Percentiles rank a stretch among this genome's conserved stretches.
phyloP scores from a whole-genome alignment of 2,797 vertebrate species.

The Mallotus villosus region DNA sequence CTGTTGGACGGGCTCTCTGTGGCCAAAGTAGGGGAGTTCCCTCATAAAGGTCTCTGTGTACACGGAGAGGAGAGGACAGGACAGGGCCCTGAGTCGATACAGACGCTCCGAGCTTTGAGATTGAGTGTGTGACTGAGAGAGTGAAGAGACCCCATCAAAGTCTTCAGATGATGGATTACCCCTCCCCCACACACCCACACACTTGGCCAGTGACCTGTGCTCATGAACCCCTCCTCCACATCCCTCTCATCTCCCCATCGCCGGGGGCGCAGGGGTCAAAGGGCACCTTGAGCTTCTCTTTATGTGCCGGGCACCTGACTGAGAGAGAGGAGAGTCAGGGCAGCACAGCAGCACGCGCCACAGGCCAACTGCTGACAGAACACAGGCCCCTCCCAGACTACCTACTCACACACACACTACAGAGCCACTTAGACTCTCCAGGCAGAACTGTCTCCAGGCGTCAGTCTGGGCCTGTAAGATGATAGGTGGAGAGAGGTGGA shows the following conservation, averaged over 20 bases:
- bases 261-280: conserved; percentile 23
- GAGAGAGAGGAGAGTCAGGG: conserved; percentile 6
- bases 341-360: neutral
- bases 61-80: neutral
- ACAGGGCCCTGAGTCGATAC: conserved; percentile 22
- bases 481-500: no score
- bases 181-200: neutral
- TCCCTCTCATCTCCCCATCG: conserved; percentile 20
- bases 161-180: conserved; percentile 27
- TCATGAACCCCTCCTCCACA: conserved; percentile 10
- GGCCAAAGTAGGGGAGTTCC: conserved; percentile 6
- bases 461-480: neutral
- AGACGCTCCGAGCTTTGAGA: conserved; percentile 10
- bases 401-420: neutral
- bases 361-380: neutral
- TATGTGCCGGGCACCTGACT: conserved; percentile 12
- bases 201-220: conserved; percentile 10
- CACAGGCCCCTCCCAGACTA: neutral
- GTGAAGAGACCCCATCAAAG: conserved; percentile 22
- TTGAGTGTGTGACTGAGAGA: conserved; percentile 18
- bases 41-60: neutral
- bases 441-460: neutral
- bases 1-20: conserved; percentile 26
- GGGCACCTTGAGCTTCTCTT: conserved; percentile 16
- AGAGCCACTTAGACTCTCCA: neutral